Evolutionary conservation across 1,140 invertebrate species (phyloP).

Genomic region (Helicorthomorpha holstii): DNA sequence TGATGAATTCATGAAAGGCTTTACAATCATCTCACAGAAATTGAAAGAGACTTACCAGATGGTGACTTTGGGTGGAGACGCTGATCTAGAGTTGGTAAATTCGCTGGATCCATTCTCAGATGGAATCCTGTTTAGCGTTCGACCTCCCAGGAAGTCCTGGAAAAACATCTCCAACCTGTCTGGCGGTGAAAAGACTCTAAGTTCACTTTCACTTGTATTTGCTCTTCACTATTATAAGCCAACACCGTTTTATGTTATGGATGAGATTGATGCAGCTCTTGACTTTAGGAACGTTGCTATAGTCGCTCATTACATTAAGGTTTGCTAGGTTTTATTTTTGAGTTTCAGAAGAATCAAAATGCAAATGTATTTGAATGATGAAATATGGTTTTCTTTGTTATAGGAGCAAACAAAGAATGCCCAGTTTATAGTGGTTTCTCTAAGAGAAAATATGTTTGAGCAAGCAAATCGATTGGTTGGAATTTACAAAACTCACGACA

Average conservation of each 20-base stretch:
- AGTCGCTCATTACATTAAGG: slow-evolving; percentile 93
- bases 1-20: slow-evolving; percentile 79
- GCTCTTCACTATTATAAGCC: slow-evolving; percentile 97
- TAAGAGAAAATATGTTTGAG: slow-evolving; percentile 97
- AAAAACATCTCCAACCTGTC: slow-evolving; percentile 97
- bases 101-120: slow-evolving; percentile 90
- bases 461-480: slow-evolving; percentile 78
- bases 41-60: slow-evolving; percentile 94
- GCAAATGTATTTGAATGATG: too few relatives aligned
- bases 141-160: slow-evolving; percentile 97
- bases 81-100: slow-evolving; percentile 88
- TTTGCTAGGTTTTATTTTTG: too few relatives aligned
- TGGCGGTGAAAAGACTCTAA: slow-evolving; percentile 96
- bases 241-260: slow-evolving; percentile 97
- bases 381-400: too few relatives aligned
- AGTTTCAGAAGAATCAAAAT: too few relatives aligned
- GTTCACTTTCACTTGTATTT: slow-evolving; percentile 91
- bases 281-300: slow-evolving; percentile 99
- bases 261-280: slow-evolving; percentile 96
- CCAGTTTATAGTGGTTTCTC: slow-evolving; percentile 96
- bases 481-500: slow-evolving; percentile 87
- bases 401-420: slow-evolving; percentile 91
- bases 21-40: slow-evolving; percentile 74
- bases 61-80: slow-evolving; percentile 96
- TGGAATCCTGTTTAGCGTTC: slow-evolving; percentile 71